Evolutionary conservation across 2,888 invertebrate species (phyloP), one percentile per base, ranked within the genome.

Genomic region (Drosophila subquinaria): DNA sequence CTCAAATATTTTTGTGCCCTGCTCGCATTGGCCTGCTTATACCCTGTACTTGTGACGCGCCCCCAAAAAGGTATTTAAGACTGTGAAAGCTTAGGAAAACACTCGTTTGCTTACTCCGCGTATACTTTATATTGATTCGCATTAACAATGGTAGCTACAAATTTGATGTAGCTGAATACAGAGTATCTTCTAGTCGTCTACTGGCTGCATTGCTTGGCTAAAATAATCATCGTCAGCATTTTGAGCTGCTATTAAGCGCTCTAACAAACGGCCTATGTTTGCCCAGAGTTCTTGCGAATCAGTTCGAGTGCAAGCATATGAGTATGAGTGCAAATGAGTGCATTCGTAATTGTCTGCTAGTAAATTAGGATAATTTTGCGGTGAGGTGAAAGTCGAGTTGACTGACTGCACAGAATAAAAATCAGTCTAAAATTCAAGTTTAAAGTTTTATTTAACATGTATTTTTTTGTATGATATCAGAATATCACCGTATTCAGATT

Each of bases 261-360:
- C 35, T 15, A 33, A 20, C 42, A 43, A 38, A 10, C 23, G 36
- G 36, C 15, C 40, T n/a, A 11, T 55, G 48, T 55, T 73, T 71
- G 56, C 48, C 45, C 59, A 43, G 61, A 69, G 66, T 79, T 64
- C 63, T 38, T 69, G 69, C 20, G 40, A 52, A 57, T 55, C 68
- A 76, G 27, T 63, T 30, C 43, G 61, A 57, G 53, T 55, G 52
- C 50, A 52, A n/a, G 60, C 66, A 75, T 77, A 56, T 56, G 79
- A 65, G 63, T 75, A 55, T 56, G 79, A 65, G 63, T 70, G 35
- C 50, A 65, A 36, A 56, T 43, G 42, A 59, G 59, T 47, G 61
- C 63, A 83, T 73, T 65, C 64, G 53, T 73, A 75, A 81, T 76
- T 83, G 81, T 76, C 63, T 62, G 76, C 47, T 56, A 63, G 76